A percentile compares a stretch with the other conserved stretches of the same genome.
These are phyloP conservation scores for Minunthozetes semirufus DNA, from an alignment of 2,888 invertebrate genomes.

Conservation along the genomic window DNA sequence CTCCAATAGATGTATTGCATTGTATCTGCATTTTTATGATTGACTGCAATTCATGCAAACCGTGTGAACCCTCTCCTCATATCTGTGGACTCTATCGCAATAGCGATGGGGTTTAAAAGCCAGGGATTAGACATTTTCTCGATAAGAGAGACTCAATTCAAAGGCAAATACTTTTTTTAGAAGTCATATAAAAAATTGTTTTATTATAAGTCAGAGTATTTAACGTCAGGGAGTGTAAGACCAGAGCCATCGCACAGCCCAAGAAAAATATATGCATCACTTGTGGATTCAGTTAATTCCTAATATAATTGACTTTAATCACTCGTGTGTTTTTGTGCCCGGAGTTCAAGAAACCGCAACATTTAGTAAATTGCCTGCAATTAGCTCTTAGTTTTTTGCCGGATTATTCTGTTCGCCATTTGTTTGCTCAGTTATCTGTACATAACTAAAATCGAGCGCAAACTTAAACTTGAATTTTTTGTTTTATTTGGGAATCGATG, in stretches of 20 bases:
- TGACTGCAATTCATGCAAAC: not conserved
- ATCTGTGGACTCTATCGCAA: not conserved
- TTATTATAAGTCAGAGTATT: not conserved
- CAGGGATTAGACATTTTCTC: not conserved
- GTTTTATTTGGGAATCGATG: too few relatives aligned
- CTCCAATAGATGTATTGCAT: too few relatives aligned
- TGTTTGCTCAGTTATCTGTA: not conserved
- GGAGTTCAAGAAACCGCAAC: not conserved
- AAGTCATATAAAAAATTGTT: not conserved
- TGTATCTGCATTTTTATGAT: not conserved
- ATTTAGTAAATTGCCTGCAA: not conserved
- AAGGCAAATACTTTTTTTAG: not conserved
- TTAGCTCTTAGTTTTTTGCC: not conserved
- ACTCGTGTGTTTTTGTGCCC: not conserved
- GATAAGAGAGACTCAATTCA: not conserved
- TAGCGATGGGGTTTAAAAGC: not conserved
- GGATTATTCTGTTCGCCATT: not conserved
- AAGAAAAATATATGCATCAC: not conserved
- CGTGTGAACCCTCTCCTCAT: constrained; percentile 6
- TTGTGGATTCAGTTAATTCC: not conserved
- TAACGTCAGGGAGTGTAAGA: not conserved
- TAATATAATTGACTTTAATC: not conserved
- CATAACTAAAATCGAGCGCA: not conserved
- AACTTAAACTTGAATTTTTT: too few relatives aligned
- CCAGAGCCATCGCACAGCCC: too few relatives aligned